Conservation (phyloP, 2,888 invertebrate species). For the Perdita meconis region DNA sequence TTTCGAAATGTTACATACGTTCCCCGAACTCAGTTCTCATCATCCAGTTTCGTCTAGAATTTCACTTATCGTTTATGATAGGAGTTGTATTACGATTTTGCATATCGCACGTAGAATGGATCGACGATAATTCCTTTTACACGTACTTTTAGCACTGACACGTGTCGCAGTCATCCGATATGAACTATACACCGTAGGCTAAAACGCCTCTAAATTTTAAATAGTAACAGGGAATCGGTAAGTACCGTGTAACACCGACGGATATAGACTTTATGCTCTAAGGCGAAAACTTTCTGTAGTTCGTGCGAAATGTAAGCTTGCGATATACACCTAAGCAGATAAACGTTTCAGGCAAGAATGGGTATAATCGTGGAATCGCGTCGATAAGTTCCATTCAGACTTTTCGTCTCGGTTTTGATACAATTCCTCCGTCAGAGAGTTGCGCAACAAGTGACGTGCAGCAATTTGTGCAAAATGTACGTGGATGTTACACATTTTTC, state of each 20-base stretch:
- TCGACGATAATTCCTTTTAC: conserved; percentile 1
- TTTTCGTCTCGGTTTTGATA: conserved; percentile 8
- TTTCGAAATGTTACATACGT: neutral
- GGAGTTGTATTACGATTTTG: conserved; percentile 26
- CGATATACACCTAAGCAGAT: too few relatives aligned
- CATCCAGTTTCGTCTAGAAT: conserved; percentile 27
- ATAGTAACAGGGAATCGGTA: conserved; percentile 28
- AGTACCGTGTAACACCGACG: conserved; percentile 17
- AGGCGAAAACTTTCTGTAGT: neutral
- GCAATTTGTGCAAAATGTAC: conserved; percentile 27
- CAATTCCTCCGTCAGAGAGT: conserved; percentile 3
- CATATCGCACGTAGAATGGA: conserved; percentile 1
- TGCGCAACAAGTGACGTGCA: conserved; percentile 28
- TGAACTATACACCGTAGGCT: neutral
- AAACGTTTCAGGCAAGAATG: too few relatives aligned
- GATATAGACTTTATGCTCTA: neutral
- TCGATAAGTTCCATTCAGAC: too few relatives aligned
- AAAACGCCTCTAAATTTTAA: conserved; percentile 17
- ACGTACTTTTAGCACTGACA: conserved; percentile 8
- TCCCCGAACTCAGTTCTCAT: neutral
- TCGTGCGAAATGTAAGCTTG: neutral
- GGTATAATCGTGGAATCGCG: too few relatives aligned
- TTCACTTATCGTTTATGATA: conserved; percentile 41
- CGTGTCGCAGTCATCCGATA: neutral
- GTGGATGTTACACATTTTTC: conserved; percentile 23